Base-by-base conservation (phyloP, 2,888 invertebrate species). In the Acronicta leporina region DNA sequence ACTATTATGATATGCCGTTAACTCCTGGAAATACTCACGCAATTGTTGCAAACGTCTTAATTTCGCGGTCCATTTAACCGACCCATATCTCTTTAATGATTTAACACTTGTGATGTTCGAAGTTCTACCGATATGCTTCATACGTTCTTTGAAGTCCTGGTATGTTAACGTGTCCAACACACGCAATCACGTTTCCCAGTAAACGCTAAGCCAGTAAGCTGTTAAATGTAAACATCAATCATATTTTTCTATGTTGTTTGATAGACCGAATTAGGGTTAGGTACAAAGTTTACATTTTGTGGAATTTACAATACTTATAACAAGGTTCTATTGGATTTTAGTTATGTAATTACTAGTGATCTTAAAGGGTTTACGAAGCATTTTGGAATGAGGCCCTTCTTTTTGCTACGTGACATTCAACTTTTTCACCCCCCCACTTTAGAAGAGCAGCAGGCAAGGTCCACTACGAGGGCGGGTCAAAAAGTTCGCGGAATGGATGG, bases 11-110 rank as follows among this genome's bases (percentile, higher is more conserved):
- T n/a, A 38, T 54, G 50, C 35, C 49, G 48, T 33, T 46, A 46
- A 40, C 15, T 57, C 40, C 25, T 15, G 47, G 63, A 50, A 58
- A 27, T 9, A 35, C 20, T 25, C 40, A 63, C 42, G 53, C 47
- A 68, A 68, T 68, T 56, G 61, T 68, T 55, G 57, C 54, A 51
- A 57, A 59, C 53, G 69, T 57, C 55, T 60, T 43, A 73, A 76
- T 76, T 75, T 73, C 63, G 63, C 68, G 63, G 68, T 45, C 47
- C 51, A 62, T 68, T 63, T 62, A 63, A 3, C 14, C 48, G 65
- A 59, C 53, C 66, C 53, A 63, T 63, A 62, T 69, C 46, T 52
- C 47, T 70, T 77, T 69, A 61, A 75, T 61, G 66, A 60, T 72
- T 74, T 59, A 68, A 56, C 50, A 64, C 51, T 52, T 43, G 40